Evolutionary conservation across 2,113 vertebrate species (phyloP).

Genomic region (Phainopepla nitens): DNA sequence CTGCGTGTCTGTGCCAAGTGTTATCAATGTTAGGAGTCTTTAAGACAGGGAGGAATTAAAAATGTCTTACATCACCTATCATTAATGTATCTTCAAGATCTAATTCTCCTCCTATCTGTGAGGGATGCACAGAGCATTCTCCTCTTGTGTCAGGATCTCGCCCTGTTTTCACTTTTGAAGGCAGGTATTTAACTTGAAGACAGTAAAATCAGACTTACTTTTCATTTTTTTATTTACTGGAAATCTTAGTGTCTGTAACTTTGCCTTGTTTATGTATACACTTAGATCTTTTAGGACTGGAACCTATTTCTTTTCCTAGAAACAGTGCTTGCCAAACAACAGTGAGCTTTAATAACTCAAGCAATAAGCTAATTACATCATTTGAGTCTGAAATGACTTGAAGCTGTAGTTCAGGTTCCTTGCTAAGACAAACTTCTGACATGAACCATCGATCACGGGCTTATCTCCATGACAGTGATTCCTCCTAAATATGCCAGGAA

Average conservation of each 20-base stretch:
- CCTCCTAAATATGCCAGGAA: not conserved
- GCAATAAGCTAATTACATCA: not conserved
- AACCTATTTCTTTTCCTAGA: not conserved
- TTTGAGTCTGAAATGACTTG: not conserved
- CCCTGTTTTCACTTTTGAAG: not conserved
- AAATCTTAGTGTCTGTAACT: not conserved
- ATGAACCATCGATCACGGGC: not conserved
- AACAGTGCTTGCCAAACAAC: not conserved
- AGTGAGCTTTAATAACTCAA: not conserved
- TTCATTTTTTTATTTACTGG: not conserved
- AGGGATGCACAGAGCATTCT: not conserved
- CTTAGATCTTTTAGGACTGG: not conserved
- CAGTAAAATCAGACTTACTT: not conserved
- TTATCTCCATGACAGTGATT: not conserved
- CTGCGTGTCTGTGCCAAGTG: accelerated
- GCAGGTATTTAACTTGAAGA: not conserved
- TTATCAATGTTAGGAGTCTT: not conserved
- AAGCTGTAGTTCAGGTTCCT: not conserved
- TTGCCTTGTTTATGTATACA: not conserved
- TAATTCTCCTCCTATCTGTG: not conserved
- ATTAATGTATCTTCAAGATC: not conserved
- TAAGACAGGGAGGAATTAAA: not conserved
- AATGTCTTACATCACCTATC: not conserved
- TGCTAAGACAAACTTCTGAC: not conserved
- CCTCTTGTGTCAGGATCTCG: not conserved